phyloP scores from a whole-genome alignment of 1,140 invertebrate species.

The Subanguina moxae region DNA sequence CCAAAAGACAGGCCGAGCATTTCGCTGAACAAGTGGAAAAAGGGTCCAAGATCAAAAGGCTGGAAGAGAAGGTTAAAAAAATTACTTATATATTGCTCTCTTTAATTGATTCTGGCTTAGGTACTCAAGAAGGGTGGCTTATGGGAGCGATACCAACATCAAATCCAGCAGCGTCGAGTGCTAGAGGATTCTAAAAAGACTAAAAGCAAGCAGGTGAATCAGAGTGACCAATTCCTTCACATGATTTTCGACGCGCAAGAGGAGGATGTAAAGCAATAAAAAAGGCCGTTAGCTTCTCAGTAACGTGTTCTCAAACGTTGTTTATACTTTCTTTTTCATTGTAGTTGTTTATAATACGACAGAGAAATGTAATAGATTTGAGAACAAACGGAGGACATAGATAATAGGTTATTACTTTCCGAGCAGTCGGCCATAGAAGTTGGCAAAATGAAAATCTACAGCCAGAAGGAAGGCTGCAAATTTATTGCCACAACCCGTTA shows the following conservation, averaged over 20 bases:
- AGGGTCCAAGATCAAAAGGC: slow-evolving; percentile 68
- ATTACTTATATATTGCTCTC: not conserved
- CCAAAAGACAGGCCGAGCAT: slow-evolving; percentile 74
- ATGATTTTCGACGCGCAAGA: slow-evolving; percentile 38
- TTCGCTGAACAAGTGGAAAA: slow-evolving; percentile 77
- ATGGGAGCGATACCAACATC: slow-evolving; percentile 35
- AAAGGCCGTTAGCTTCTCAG: no score
- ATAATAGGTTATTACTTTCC: no score
- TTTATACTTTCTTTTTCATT: no score
- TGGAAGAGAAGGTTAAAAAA: slow-evolving; percentile 38
- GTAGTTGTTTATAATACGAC: no score
- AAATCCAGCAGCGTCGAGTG: slow-evolving; percentile 23
- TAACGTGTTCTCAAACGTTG: no score
- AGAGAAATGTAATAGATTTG: no score
- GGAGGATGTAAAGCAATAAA: not conserved
- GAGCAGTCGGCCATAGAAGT: no score
- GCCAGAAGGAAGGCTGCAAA: no score
- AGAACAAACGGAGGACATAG: no score
- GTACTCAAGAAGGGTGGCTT: slow-evolving; percentile 44
- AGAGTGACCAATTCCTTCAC: slow-evolving; percentile 30
- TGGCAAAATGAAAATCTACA: no score
- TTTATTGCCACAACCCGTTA: no score
- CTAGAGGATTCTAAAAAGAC: slow-evolving; percentile 28
- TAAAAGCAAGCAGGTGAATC: slow-evolving; percentile 24
- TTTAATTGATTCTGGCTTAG: slow-evolving; percentile 4